phyloP scores from a whole-genome alignment of 2,888 invertebrate genomes.

The Nemurella pictetii region DNA sequence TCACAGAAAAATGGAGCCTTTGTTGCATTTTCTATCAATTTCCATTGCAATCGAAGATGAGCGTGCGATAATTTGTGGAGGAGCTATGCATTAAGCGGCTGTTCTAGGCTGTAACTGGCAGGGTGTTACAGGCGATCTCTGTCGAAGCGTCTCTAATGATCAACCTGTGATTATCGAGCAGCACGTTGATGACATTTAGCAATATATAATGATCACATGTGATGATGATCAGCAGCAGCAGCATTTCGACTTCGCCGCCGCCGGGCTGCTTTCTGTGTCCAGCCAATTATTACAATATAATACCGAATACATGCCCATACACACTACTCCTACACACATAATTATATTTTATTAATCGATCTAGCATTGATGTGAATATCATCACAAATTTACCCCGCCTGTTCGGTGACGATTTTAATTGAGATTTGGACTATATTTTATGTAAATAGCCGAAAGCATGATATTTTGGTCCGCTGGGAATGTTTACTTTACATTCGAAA shows the following conservation, averaged over 20 bases:
- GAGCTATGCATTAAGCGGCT: too few species aligned
- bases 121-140: background rate
- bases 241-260: background rate
- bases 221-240: background rate
- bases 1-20: too few species aligned
- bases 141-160: background rate
- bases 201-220: too few species aligned
- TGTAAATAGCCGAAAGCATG: background rate
- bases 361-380: background rate
- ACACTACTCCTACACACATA: background rate
- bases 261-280: background rate
- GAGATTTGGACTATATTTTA: background rate
- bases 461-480: background rate
- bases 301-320: too few species aligned
- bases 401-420: background rate
- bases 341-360: background rate
- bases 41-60: background rate
- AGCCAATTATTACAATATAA: background rate
- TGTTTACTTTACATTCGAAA: background rate
- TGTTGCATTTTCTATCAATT: background rate
- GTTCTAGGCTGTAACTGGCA: too few species aligned
- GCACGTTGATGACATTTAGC: background rate
- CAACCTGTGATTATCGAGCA: background rate
- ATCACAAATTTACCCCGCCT: background rate
- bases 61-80: background rate